A percentile compares a stretch with the other conserved stretches of the same genome.
phyloP scores from a whole-genome alignment of 2,113 vertebrate species.

The Cettia cetti region DNA sequence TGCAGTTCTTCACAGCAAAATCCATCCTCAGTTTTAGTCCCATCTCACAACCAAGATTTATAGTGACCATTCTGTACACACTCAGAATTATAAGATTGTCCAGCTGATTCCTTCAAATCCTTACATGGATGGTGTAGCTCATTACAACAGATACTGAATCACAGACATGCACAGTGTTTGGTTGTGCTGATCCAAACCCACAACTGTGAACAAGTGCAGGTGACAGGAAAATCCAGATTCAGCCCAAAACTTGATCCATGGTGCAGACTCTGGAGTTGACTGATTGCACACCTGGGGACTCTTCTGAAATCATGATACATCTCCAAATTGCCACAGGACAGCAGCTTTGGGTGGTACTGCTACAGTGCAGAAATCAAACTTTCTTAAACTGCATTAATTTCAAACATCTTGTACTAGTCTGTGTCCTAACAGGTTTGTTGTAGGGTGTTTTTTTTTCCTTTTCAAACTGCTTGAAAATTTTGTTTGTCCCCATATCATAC shows the following conservation, averaged over 20 bases:
- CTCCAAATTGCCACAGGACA: background rate
- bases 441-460: background rate
- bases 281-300: background rate
- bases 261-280: background rate
- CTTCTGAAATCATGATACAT: accelerated
- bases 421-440: background rate
- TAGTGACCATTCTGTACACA: background rate
- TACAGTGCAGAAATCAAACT: background rate
- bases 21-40: background rate
- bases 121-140: background rate
- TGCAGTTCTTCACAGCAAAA: background rate
- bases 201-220: background rate
- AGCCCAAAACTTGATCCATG: accelerated
- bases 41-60: background rate
- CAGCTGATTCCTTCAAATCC: background rate
- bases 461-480: background rate
- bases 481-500: background rate
- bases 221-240: background rate
- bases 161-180: background rate
- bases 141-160: background rate
- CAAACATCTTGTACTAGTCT: background rate
- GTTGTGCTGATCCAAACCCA: background rate
- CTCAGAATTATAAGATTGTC: background rate
- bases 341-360: background rate
- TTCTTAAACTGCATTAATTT: background rate